phyloP scores from a whole-genome alignment of 2,797 vertebrate genomes.

The Lepidocolaptes lacrymiger region DNA sequence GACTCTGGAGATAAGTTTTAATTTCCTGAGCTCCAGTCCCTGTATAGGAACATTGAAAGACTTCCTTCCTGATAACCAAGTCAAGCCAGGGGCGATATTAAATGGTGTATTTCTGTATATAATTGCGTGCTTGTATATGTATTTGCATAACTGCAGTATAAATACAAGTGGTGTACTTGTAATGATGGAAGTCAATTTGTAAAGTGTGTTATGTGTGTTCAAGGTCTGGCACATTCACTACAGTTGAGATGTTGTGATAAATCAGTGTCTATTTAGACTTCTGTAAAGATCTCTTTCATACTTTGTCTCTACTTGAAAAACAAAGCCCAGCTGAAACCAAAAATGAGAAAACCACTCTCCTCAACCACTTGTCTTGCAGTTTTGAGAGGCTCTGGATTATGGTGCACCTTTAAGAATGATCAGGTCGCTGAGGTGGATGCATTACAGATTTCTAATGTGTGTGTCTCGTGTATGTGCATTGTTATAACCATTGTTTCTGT shows the following conservation, averaged over 20 bases:
- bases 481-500: background rate
- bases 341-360: background rate
- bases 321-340: rapidly evolving
- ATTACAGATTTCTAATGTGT: background rate
- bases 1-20: constrained; percentile 64
- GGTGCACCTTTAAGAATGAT: background rate
- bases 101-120: background rate
- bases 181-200: background rate
- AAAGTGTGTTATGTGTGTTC: background rate
- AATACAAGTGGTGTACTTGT: background rate
- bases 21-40: constrained; percentile 61
- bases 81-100: constrained; percentile 48
- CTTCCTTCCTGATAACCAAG: constrained; percentile 63
- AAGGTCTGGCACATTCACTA: background rate
- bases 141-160: background rate
- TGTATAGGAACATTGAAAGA: constrained; percentile 60
- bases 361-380: background rate
- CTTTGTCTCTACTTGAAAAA: background rate
- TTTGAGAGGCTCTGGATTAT: background rate
- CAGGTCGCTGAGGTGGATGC: background rate
- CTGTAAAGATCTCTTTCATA: background rate
- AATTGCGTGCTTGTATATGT: background rate
- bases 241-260: rapidly evolving
- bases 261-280: background rate
- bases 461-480: background rate